Evolutionary conservation across 92 coral and sea anemone genomes (phyloP), one percentile per base, ranked within the genome.

Genomic region (Umimayanthus kanabou): DNA sequence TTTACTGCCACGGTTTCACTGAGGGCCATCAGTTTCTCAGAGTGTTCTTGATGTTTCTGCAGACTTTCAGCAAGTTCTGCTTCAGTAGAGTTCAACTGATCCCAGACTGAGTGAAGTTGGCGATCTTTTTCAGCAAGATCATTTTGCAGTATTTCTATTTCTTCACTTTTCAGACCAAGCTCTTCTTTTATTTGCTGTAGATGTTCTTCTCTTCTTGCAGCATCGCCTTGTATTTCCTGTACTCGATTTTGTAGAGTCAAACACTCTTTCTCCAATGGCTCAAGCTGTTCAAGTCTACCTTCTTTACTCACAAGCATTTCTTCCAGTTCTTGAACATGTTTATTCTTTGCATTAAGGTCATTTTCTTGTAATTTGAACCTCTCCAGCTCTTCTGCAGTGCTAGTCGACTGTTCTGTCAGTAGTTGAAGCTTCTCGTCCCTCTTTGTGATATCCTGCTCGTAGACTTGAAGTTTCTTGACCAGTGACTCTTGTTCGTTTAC

Each of bases 91-190:
- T 82, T 74, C 39, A 90, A 76, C 70, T 82, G 81, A 79, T 88
- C 85, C 86, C 81, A 66, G 6, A 87, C 71, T 4, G 75, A 86
- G 66, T 76, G 88, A 49, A 90, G 72, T 50, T 80, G 79, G 13
- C 67, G 89, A 78, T 89, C 90, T 75, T 96, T 95, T 79, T 91
- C 93, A 11, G 91, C 76, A 23, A 93, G 88, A 10, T 89, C 83
- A 15, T 88, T 82, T 70, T 90, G 89, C 29, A 88, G 81, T 47
- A 92, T 90, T 82, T 78, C 85, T 45, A 88, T 88, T 67, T 94
- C 98, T 26, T 70, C 87, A n/a, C 61, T 80, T 74, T 75, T 73
- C 78, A 66, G 25, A 72, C 23, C 78, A 45, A 90, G 67, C 15
- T 80, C 84, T 43, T 82, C 87, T 64, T 73, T 90, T 13, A 81